A percentile compares a stretch with the other conserved stretches of the same genome.
Conservation (phyloP, 2,797 vertebrate species). For the Falco naumanni region DNA sequence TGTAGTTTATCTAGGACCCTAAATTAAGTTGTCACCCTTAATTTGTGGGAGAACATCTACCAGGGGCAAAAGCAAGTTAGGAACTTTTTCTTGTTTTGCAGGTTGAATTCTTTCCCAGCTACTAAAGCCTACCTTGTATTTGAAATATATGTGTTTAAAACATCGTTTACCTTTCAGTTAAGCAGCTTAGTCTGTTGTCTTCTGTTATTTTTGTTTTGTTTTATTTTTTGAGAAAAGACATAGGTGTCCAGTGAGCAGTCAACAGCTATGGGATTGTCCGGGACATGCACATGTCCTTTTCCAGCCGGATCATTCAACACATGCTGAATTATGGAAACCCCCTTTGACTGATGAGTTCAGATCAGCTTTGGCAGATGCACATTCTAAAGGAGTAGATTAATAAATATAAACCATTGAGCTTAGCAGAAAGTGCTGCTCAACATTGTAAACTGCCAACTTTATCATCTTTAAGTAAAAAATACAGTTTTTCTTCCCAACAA, state of each 20-base stretch:
- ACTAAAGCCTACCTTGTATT: not conserved
- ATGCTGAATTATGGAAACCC: conserved; percentile 28
- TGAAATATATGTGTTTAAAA: not conserved
- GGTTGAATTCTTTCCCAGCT: not conserved
- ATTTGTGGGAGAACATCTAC: conserved; percentile 56
- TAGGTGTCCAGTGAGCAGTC: not conserved
- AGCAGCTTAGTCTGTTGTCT: not conserved
- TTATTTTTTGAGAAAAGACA: not conserved
- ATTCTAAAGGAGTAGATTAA: conserved; percentile 61
- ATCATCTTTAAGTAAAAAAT: conserved; percentile 73
- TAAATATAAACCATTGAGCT: conserved; percentile 47
- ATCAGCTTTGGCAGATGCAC: conserved; percentile 50
- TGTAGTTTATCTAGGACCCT: conserved; percentile 56
- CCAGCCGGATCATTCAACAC: conserved; percentile 39
- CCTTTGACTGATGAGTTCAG: conserved; percentile 53
- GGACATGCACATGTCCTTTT: not conserved
- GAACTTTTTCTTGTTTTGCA: conserved; percentile 21
- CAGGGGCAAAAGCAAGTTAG: conserved; percentile 36
- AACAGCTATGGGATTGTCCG: not conserved
- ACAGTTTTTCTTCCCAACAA: conserved; percentile 73
- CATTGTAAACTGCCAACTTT: conserved; percentile 74
- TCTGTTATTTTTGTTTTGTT: not conserved
- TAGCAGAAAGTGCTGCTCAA: conserved; percentile 67
- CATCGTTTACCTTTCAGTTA: not conserved
- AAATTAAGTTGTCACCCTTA: conserved; percentile 73